These are phyloP conservation scores for Pseudocheirus occidentalis DNA, from an alignment of 2,797 vertebrate genomes.

Conservation along the genomic window DNA sequence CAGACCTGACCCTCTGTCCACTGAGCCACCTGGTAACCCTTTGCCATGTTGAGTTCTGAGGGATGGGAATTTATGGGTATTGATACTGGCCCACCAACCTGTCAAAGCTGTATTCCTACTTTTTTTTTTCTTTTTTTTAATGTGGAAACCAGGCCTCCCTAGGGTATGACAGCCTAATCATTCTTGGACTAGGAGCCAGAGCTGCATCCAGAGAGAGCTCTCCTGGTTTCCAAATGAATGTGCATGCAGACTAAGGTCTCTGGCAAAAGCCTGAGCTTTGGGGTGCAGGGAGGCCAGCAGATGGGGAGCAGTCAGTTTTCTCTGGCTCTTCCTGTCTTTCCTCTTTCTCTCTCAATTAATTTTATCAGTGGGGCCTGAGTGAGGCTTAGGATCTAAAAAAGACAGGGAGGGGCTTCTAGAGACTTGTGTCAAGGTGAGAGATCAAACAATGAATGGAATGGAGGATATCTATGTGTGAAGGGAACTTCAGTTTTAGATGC, in stretches of 20 bases:
- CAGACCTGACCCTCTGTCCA: neutral
- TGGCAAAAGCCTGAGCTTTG: constrained; percentile 71
- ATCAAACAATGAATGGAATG: neutral
- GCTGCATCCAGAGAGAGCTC: constrained; percentile 71
- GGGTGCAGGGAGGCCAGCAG: constrained; percentile 79
- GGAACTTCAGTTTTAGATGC: neutral
- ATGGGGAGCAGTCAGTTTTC: constrained; percentile 78
- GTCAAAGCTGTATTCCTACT: neutral
- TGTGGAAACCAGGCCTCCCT: constrained; percentile 51
- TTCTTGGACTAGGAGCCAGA: constrained; percentile 72
- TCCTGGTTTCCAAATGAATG: constrained; percentile 81
- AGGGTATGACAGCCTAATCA: constrained; percentile 62
- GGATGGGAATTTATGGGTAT: neutral
- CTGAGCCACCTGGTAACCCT: neutral
- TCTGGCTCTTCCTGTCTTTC: constrained; percentile 76
- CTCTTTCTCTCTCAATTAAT: constrained; percentile 66
- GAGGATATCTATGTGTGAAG: neutral
- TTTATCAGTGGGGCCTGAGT: constrained; percentile 82
- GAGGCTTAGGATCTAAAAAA: constrained; percentile 77
- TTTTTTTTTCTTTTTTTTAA: neutral
- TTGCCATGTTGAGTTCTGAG: neutral
- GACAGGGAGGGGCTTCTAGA: constrained; percentile 70
- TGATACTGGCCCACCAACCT: neutral
- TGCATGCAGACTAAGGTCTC: constrained; percentile 79
- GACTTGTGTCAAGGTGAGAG: constrained; percentile 75